These are phyloP conservation scores for Pao palembangensis DNA, from an alignment of 2,113 vertebrate species.

Conservation along the genomic window DNA sequence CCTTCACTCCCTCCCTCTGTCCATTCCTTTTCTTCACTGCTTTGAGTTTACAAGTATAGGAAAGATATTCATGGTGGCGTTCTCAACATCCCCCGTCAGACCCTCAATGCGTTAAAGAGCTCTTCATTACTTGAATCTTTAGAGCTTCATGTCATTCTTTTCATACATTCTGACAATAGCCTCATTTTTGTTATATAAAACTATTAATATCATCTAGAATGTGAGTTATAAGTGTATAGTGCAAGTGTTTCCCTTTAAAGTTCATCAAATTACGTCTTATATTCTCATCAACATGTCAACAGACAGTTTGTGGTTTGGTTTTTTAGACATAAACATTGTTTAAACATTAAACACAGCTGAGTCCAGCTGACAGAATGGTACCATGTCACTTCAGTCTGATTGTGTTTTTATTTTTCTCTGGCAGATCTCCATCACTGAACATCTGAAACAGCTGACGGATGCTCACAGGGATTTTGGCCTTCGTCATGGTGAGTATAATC, in stretches of 20 bases:
- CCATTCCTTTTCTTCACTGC: not conserved
- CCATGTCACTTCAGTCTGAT: not conserved
- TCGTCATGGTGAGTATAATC: slow-evolving; percentile 81
- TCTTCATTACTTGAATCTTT: not conserved
- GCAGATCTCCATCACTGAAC: slow-evolving; percentile 87
- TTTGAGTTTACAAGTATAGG: slow-evolving; percentile 1
- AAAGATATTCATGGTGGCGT: not conserved
- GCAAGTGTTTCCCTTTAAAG: too few relatives aligned
- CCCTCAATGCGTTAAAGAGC: not conserved
- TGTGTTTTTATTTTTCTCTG: not conserved
- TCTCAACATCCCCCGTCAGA: not conserved
- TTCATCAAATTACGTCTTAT: too few relatives aligned
- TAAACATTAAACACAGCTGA: too few relatives aligned
- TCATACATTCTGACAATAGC: not conserved
- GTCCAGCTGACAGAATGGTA: too few relatives aligned
- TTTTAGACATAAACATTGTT: too few relatives aligned
- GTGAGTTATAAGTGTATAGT: too few relatives aligned
- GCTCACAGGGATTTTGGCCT: slow-evolving; percentile 90
- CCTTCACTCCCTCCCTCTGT: not conserved
- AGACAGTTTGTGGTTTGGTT: too few relatives aligned
- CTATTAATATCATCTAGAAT: too few relatives aligned
- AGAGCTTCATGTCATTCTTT: not conserved
- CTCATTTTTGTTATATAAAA: too few relatives aligned
- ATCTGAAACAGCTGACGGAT: slow-evolving; percentile 89
- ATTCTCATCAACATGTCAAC: too few relatives aligned